Conservation (phyloP, 2,113 vertebrate species). For the Amazona vittata region DNA sequence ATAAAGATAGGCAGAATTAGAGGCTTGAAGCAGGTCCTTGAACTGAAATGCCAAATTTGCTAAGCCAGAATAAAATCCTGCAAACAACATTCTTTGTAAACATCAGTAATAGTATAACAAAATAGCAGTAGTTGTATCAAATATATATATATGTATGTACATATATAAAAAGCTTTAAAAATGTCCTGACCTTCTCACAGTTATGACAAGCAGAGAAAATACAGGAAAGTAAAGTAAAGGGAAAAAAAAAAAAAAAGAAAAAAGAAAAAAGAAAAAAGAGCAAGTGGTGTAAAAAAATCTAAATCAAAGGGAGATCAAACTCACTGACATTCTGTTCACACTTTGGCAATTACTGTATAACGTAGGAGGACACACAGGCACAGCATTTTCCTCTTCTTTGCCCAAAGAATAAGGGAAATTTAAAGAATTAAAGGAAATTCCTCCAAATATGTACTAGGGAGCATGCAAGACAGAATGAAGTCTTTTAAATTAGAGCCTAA, state of each 20-base stretch:
- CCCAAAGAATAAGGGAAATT: background rate
- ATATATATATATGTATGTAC: background rate
- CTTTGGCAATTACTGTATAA: accelerated
- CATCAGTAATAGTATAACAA: background rate
- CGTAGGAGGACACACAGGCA: background rate
- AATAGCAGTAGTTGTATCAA: background rate
- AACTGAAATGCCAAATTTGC: background rate
- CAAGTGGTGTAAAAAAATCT: background rate
- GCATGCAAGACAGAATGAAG: background rate
- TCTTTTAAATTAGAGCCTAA: background rate
- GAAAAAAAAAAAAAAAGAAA: too few species aligned
- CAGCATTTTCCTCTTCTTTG: background rate
- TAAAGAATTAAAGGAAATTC: background rate
- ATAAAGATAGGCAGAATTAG: background rate
- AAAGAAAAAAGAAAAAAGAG: too few species aligned
- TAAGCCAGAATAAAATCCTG: background rate
- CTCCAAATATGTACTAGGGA: background rate
- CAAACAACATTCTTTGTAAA: background rate
- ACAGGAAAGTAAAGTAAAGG: background rate
- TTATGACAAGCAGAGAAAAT: background rate
- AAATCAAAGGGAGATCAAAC: background rate
- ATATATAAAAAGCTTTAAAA: background rate
- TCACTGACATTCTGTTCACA: background rate
- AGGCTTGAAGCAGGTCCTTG: background rate
- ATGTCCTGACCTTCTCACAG: background rate